A percentile compares a stretch with the other conserved stretches of the same genome.
Conservation (phyloP, 37 sponge, comb jelly and placozoan genomes). For the Halichondria panicea region DNA sequence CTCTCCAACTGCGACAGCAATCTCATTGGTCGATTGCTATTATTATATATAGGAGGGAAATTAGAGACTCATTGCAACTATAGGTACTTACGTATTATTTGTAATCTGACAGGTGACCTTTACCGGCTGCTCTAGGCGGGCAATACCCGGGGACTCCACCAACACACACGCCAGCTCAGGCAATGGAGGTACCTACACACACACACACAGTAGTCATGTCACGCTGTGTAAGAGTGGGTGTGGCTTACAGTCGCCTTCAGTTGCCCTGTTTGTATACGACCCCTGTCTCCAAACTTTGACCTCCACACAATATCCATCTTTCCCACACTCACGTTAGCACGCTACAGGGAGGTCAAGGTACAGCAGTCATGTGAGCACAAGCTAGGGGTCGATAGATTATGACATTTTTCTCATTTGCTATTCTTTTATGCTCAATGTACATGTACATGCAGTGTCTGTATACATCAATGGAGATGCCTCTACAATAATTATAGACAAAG, state of each 20-base stretch:
- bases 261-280: constrained; percentile 83
- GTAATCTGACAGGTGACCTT: constrained; percentile 38
- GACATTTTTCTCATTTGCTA: too few species aligned
- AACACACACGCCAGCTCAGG: constrained; percentile 31
- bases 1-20: constrained; percentile 37
- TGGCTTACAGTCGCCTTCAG: constrained; percentile 53
- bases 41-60: neutral
- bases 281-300: constrained; percentile 83
- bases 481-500: neutral
- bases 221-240: neutral
- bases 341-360: neutral
- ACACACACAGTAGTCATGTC: neutral
- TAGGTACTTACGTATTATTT: constrained; percentile 55
- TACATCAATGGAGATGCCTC: too few species aligned
- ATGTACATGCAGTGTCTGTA: neutral
- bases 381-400: too few species aligned
- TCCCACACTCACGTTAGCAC: constrained; percentile 45
- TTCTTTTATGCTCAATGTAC: too few species aligned
- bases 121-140: constrained; percentile 55
- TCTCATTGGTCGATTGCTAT: constrained; percentile 37
- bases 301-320: constrained; percentile 89
- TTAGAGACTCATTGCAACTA: neutral
- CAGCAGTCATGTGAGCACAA: neutral
- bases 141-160: constrained; percentile 40
- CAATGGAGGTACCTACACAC: constrained; percentile 33